phyloP scores from a whole-genome alignment of 2,113 vertebrate genomes.

The Hippopotamus amphibius region DNA sequence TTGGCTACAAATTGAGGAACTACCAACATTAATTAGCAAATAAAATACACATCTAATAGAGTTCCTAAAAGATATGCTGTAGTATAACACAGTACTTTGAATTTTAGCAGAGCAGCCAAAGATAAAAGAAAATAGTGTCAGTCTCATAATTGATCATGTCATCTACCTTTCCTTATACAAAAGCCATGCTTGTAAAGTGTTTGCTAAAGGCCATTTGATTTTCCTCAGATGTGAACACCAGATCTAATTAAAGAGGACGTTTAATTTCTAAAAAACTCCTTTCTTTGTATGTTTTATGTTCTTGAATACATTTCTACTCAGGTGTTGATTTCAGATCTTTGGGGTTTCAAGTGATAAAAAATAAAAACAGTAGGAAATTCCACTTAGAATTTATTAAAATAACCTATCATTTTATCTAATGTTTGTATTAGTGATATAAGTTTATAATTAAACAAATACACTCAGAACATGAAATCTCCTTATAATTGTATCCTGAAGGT shows the following conservation, averaged over 20 bases:
- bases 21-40: conserved; percentile 73
- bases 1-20: conserved; percentile 41
- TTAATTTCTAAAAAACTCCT: conserved; percentile 71
- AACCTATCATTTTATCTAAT: neutral
- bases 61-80: conserved; percentile 52
- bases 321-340: conserved; percentile 63
- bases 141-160: conserved; percentile 70
- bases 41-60: conserved; percentile 60
- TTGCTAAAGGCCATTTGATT: conserved; percentile 80
- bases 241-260: conserved; percentile 64
- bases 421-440: neutral
- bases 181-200: conserved; percentile 61
- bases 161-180: conserved; percentile 53
- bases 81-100: conserved; percentile 45
- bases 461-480: neutral
- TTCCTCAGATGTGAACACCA: conserved; percentile 71
- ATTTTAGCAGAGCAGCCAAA: conserved; percentile 69
- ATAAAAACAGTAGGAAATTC: neutral
- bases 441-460: neutral
- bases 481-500: neutral
- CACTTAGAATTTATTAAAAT: conserved; percentile 31
- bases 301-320: neutral
- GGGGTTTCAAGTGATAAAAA: neutral
- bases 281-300: conserved; percentile 35
- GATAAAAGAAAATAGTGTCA: conserved; percentile 65